phyloP scores from a whole-genome alignment of 2,888 invertebrate species.

The Melanostoma mellinum region DNA sequence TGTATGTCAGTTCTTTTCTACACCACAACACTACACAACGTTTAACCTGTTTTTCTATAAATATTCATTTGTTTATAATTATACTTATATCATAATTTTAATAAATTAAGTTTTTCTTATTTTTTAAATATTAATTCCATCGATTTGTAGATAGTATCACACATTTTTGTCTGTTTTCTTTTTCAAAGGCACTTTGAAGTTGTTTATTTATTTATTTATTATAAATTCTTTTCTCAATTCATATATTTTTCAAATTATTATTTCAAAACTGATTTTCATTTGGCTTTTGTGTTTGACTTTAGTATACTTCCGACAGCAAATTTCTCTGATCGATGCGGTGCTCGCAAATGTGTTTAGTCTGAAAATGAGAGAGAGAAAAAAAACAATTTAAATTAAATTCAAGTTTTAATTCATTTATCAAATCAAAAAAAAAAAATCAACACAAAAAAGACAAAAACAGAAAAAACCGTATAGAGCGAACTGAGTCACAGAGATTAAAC shows the following conservation, averaged over 20 bases:
- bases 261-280: not conserved
- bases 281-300: constrained; percentile 16
- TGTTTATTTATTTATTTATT: constrained; percentile 32
- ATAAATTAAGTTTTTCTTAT: constrained; percentile 53
- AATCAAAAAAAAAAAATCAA: constrained; percentile 22
- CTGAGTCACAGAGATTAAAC: constrained; percentile 54
- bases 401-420: constrained; percentile 41
- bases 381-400: constrained; percentile 37
- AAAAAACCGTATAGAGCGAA: constrained; percentile 19
- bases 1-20: constrained; percentile 40
- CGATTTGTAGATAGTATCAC: constrained; percentile 56
- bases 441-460: not conserved
- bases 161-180: constrained; percentile 29
- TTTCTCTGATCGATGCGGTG: constrained; percentile 47
- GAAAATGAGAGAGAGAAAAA: constrained; percentile 48
- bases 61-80: constrained; percentile 52
- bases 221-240: constrained; percentile 23
- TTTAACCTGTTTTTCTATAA: constrained; percentile 55
- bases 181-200: constrained; percentile 44
- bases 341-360: constrained; percentile 44
- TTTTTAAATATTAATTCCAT: constrained; percentile 52
- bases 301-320: constrained; percentile 36
- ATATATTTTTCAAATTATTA: too few species aligned
- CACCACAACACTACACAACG: constrained; percentile 33
- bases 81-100: constrained; percentile 28